Evolutionary conservation across 64 coral and sea anemone species (phyloP).

Genomic region (Pocillopora damicornis): DNA sequence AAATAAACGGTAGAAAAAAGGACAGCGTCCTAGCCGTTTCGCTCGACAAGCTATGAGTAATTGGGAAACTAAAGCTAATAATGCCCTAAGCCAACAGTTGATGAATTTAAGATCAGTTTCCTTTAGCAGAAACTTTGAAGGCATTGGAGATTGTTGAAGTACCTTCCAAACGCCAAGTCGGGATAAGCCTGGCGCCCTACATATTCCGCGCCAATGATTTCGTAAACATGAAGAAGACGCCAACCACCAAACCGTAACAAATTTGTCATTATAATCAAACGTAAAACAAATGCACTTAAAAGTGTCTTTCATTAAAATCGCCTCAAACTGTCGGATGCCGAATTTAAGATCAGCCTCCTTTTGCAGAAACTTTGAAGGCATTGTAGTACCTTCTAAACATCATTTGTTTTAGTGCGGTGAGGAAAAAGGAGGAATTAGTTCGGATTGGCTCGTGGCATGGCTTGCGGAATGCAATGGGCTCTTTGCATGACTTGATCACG

Average conservation of each 20-base stretch:
- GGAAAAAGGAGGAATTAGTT: neutral
- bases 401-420: neutral
- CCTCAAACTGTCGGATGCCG: neutral
- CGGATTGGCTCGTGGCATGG: neutral
- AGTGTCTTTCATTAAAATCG: neutral
- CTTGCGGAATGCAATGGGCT: neutral
- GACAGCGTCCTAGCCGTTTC: conserved; percentile 22
- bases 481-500: neutral
- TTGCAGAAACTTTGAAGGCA: neutral
- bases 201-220: neutral
- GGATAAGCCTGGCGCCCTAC: neutral
- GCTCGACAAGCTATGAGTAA: conserved; percentile 1
- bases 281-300: neutral
- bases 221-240: neutral
- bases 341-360: conserved; percentile 2
- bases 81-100: neutral
- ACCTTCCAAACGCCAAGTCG: neutral
- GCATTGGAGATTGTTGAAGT: neutral
- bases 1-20: neutral
- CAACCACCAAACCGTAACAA: neutral
- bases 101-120: neutral
- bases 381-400: neutral
- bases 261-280: neutral
- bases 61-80: neutral
- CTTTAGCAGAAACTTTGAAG: neutral